Percentiles rank a stretch among this genome's conserved stretches.
Conservation (phyloP, 1,140 invertebrate genomes). For the Globodera rostochiensis region DNA sequence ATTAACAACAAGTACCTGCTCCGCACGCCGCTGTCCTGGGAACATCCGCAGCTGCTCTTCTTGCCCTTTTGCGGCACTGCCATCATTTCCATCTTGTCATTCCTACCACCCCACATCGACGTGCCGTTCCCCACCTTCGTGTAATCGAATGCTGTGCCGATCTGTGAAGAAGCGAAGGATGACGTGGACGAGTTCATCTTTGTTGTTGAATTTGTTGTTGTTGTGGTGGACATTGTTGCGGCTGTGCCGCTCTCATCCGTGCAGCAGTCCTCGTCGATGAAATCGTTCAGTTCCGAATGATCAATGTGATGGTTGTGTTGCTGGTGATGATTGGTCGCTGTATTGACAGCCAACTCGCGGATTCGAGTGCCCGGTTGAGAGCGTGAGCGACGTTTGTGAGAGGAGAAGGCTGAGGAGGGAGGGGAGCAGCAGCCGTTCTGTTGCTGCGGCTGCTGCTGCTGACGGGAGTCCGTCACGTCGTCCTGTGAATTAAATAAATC, state of each 20-base stretch:
- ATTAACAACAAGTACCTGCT: slow-evolving; percentile 10
- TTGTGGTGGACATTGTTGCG: not conserved
- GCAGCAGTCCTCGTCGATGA: slow-evolving; percentile 25
- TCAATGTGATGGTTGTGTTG: not conserved
- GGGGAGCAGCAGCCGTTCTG: not conserved
- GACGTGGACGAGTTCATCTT: not conserved
- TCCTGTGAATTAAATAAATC: not conserved
- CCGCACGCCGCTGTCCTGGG: slow-evolving; percentile 23
- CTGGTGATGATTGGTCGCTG: not conserved
- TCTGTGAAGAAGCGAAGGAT: not conserved
- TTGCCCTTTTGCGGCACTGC: slow-evolving; percentile 11
- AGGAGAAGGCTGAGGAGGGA: not conserved
- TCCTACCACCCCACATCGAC: not conserved
- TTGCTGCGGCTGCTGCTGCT: not conserved
- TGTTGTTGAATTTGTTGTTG: not conserved
- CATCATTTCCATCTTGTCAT: not conserved
- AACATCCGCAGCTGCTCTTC: slow-evolving; percentile 12
- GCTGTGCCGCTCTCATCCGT: not conserved
- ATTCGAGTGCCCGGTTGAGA: slow-evolving; percentile 19
- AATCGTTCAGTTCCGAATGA: slow-evolving; percentile 10
- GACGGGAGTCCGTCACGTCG: not conserved
- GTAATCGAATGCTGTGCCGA: not conserved
- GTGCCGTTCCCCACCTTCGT: not conserved
- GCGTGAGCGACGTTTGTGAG: slow-evolving; percentile 20
- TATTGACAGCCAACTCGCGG: not conserved